Evolutionary conservation across 1,140 invertebrate species (phyloP).

Genomic region (Drosophila oshimai): DNA sequence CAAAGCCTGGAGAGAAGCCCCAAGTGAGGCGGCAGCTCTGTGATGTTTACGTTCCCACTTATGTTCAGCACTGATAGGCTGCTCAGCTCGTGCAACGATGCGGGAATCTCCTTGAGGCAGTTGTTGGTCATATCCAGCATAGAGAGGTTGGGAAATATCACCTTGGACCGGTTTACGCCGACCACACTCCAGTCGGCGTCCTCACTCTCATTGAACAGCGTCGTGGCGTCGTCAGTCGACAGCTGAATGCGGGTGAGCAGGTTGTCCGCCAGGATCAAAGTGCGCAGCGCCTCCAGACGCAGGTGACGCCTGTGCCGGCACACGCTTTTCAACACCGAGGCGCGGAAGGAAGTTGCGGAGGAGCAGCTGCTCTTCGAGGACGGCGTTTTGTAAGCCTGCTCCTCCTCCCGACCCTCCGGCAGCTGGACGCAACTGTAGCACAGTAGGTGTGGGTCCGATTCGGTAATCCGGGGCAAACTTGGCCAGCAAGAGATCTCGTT

Average conservation of each 20-base stretch:
- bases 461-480: conserved; percentile 88
- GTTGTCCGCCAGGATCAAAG: conserved; percentile 92
- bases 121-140: conserved; percentile 98
- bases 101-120: conserved; percentile 89
- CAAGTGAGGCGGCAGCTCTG: conserved; percentile 96
- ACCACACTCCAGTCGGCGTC: conserved; percentile 82
- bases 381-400: conserved; percentile 73
- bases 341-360: conserved; percentile 85
- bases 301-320: conserved; percentile 93
- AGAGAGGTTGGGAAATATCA: conserved; percentile 96
- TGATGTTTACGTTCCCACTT: conserved; percentile 93
- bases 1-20: conserved; percentile 96
- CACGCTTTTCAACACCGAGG: conserved; percentile 89
- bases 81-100: conserved; percentile 92
- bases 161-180: conserved; percentile 85
- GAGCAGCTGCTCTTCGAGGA: conserved; percentile 35
- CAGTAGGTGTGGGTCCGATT: conserved; percentile 85
- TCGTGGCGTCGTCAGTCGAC: conserved; percentile 88
- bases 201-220: conserved; percentile 76
- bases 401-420: conserved; percentile 84
- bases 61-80: conserved; percentile 97
- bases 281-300: conserved; percentile 82
- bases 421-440: conserved; percentile 84
- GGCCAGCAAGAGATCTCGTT: conserved; percentile 96
- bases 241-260: conserved; percentile 89